Conservation (phyloP, 2,113 vertebrate genomes). For the Neoarius graeffei region DNA sequence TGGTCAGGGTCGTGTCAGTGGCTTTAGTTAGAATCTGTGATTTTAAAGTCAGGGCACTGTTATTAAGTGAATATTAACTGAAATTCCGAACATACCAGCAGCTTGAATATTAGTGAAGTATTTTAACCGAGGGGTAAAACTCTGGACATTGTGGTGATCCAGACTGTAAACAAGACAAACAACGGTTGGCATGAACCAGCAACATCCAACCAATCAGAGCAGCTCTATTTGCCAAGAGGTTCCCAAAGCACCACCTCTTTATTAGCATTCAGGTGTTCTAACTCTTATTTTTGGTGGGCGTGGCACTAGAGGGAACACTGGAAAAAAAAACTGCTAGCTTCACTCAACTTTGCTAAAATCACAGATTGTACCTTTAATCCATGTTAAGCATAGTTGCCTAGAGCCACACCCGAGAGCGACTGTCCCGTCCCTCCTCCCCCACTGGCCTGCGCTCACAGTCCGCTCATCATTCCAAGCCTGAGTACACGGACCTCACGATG, state of each 20-base stretch:
- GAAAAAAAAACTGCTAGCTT: no score
- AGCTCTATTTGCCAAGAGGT: background rate
- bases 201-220: background rate
- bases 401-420: no score
- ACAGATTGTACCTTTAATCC: background rate
- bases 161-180: background rate
- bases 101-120: background rate
- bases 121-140: background rate
- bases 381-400: background rate
- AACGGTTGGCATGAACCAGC: background rate
- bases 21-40: background rate
- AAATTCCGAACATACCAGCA: background rate
- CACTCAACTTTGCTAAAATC: background rate
- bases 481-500: no score
- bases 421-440: no score
- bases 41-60: background rate
- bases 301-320: no score
- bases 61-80: background rate
- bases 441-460: no score
- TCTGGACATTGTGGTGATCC: background rate
- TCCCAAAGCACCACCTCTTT: background rate
- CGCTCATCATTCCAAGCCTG: no score
- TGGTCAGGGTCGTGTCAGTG: background rate
- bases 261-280: background rate
- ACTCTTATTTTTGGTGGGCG: no score